Conservation (phyloP, 2,888 invertebrate genomes). For the Trachelus stipa region DNA sequence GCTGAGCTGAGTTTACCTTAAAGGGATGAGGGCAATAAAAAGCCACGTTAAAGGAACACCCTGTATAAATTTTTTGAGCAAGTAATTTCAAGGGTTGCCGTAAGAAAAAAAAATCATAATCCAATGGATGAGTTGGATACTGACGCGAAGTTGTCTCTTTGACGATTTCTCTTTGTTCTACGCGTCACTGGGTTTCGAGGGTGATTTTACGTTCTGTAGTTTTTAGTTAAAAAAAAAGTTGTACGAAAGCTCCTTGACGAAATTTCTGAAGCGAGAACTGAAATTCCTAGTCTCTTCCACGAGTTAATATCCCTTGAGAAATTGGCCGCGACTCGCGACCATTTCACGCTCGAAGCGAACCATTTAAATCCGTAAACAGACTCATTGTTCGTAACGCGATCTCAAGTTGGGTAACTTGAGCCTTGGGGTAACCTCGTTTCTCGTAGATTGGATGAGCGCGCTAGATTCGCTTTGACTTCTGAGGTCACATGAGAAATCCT, state of each 20-base stretch:
- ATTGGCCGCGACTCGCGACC: not conserved
- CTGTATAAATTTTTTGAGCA: not conserved
- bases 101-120: not conserved
- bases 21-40: not conserved
- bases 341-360: not conserved
- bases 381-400: not conserved
- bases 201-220: not conserved
- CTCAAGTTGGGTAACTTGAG: not conserved
- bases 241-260: not conserved
- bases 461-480: not conserved
- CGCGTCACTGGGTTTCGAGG: not conserved
- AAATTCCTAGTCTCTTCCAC: not conserved
- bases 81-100: not conserved
- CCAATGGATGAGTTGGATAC: not conserved
- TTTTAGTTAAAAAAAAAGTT: not conserved
- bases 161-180: not conserved
- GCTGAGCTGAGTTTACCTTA: no score
- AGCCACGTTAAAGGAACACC: not conserved
- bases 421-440: not conserved
- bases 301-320: slow-evolving; percentile 4
- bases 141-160: not conserved
- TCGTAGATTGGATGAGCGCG: not conserved
- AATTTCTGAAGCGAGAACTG: not conserved
- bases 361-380: not conserved
- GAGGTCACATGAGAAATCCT: not conserved